phyloP scores from a whole-genome alignment of 2,113 vertebrate genomes.

The Athene cunicularia region DNA sequence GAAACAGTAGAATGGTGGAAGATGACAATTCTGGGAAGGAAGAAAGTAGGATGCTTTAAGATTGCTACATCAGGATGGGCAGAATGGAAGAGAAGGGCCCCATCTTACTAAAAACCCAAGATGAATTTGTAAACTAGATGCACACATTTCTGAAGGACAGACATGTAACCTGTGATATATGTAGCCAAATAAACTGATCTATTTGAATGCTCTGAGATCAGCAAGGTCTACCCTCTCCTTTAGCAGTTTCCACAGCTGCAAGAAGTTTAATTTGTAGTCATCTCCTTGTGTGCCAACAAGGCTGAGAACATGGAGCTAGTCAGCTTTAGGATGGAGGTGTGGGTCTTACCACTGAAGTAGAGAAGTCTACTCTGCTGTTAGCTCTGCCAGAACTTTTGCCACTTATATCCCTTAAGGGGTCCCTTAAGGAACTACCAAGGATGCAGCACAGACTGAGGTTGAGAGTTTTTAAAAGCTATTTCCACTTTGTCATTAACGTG shows the following conservation, averaged over 20 bases:
- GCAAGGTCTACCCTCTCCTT: not conserved
- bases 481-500: constrained; percentile 3
- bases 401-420: not conserved
- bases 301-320: not conserved
- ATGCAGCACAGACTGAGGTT: not conserved
- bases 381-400: not conserved
- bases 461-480: not conserved
- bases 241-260: not conserved
- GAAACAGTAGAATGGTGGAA: not conserved
- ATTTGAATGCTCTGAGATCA: not conserved
- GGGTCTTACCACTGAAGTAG: not conserved
- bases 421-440: not conserved
- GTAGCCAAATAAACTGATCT: not conserved
- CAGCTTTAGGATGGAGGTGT: not conserved
- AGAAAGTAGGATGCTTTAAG: not conserved
- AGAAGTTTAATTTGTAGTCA: not conserved
- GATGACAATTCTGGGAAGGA: not conserved
- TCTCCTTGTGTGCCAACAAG: not conserved
- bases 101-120: not conserved
- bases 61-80: not conserved
- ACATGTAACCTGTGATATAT: accelerated
- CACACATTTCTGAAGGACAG: not conserved
- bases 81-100: not conserved
- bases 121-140: not conserved
- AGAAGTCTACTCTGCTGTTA: not conserved